Evolutionary conservation across 1,140 invertebrate genomes (phyloP), one percentile per base, ranked within the genome.

Genomic region (Whitmania pigra): DNA sequence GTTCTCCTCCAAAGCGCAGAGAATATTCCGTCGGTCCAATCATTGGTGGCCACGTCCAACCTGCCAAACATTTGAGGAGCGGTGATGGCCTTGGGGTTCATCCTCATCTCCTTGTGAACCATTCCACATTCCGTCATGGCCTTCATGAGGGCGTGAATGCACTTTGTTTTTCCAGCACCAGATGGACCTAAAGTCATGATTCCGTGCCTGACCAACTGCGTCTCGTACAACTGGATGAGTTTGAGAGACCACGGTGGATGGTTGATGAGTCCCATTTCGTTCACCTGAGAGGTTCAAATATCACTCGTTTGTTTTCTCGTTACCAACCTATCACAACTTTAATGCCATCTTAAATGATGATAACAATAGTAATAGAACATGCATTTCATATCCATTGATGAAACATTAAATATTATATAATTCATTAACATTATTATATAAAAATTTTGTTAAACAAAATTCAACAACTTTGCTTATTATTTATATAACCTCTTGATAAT

Each of bases 71-170:
- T 97, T 85, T 97, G 94, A 5, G 92, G 88, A 4, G 92, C 91
- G 66, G 93, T 95, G 75, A 97, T 96, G 54, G 93, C 92, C 85
- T 97, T 96, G 0, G 94, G 94, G 84, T 97, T 97, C 93, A 97
- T 96, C 74, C 94, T 84, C 91, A 97, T 92, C 85, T 97, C 93
- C 75, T 78, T 79, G 76, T 82, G 80, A 2, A 79, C 77, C 29
- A 75, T 76, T 17, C 81, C 81, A 72, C 78, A 80, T 40, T 81
- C 80, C 9, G 80, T 80, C 80, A 83, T 80, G 11, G 81, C 76
- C 49, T 72, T 72, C 66, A 72, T 53, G 25, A 72, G 66, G 1
- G 54, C 66, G 15, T 72, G 90, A 76, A 97, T 96, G 78, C 94
- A 96, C 53, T 89, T 88, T 0, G 92, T 93, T 84, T 97, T 97